A percentile compares a stretch with the other conserved stretches of the same genome.
phyloP scores from a whole-genome alignment of 2,888 invertebrate genomes.

The Epirrhoe alternata region DNA sequence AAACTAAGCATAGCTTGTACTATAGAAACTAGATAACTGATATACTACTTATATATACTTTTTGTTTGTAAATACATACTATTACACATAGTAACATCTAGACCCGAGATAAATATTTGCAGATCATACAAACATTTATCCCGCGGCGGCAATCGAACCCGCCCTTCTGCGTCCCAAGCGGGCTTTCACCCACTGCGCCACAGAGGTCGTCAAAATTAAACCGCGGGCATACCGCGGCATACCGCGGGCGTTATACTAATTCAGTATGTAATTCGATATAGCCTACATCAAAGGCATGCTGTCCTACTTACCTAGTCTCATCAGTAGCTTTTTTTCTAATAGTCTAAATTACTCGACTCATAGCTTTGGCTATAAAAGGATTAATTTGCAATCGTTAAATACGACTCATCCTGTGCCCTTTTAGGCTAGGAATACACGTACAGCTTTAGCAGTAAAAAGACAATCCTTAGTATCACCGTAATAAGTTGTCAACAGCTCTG shows the following conservation, averaged over 20 bases:
- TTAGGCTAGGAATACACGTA: constrained; percentile 16
- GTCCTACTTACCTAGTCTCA: constrained; percentile 6
- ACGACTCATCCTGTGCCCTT: constrained; percentile 14
- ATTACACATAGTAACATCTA: too few species aligned
- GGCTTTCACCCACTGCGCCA: too few species aligned
- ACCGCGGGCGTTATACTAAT: neutral
- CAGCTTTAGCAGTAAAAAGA: constrained; percentile 2
- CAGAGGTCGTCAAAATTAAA: too few species aligned
- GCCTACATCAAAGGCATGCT: neutral
- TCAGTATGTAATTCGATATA: neutral
- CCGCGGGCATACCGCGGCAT: too few species aligned
- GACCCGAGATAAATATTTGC: too few species aligned
- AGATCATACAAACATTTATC: too few species aligned
- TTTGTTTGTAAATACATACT: too few species aligned
- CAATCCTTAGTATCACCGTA: neutral
- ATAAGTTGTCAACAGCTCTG: neutral
- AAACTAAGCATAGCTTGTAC: too few species aligned
- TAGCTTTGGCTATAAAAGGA: constrained; percentile 25
- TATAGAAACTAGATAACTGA: too few species aligned
- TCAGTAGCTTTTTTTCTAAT: constrained; percentile 25
- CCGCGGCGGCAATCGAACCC: too few species aligned
- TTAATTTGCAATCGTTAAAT: constrained; percentile 29
- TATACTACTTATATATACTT: too few species aligned
- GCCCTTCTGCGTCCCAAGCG: too few species aligned
- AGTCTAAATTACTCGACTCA: constrained; percentile 19